Evolutionary conservation across 2,888 invertebrate species (phyloP).

Genomic region (Brenthis ino): DNA sequence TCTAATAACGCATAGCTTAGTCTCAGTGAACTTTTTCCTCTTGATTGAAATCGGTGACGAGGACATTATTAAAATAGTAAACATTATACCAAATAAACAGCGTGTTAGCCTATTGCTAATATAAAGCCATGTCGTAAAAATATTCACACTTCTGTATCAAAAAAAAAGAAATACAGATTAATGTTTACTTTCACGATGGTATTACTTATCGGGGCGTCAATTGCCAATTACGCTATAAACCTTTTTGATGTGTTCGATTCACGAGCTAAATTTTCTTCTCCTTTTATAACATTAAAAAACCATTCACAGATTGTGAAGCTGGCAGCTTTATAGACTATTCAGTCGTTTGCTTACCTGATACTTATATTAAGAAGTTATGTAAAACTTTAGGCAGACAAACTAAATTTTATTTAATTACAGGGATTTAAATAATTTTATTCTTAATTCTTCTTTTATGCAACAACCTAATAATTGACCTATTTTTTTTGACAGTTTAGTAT

Average conservation of each 20-base stretch:
- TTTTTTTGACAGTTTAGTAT: too few relatives aligned
- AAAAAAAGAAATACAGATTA: slow-evolving; percentile 11
- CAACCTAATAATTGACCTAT: too few relatives aligned
- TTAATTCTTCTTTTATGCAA: too few relatives aligned
- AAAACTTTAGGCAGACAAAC: neutral
- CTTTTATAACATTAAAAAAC: slow-evolving; percentile 53
- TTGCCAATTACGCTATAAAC: slow-evolving; percentile 64
- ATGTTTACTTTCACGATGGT: slow-evolving; percentile 40
- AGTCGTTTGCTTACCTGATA: neutral
- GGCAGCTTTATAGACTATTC: slow-evolving; percentile 9
- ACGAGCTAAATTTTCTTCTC: slow-evolving; percentile 52
- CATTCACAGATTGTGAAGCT: slow-evolving; percentile 23
- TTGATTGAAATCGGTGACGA: too few relatives aligned
- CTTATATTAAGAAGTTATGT: neutral
- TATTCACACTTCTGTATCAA: neutral
- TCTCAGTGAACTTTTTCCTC: too few relatives aligned
- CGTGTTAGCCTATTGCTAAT: too few relatives aligned
- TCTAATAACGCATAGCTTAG: too few relatives aligned
- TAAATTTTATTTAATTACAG: too few relatives aligned
- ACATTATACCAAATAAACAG: too few relatives aligned
- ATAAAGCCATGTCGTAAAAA: neutral
- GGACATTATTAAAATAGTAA: too few relatives aligned
- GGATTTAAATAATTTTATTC: too few relatives aligned
- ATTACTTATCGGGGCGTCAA: slow-evolving; percentile 55
- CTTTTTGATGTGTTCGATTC: slow-evolving; percentile 48